phyloP scores from a whole-genome alignment of 2,113 vertebrate species.

The Salminus brasiliensis region DNA sequence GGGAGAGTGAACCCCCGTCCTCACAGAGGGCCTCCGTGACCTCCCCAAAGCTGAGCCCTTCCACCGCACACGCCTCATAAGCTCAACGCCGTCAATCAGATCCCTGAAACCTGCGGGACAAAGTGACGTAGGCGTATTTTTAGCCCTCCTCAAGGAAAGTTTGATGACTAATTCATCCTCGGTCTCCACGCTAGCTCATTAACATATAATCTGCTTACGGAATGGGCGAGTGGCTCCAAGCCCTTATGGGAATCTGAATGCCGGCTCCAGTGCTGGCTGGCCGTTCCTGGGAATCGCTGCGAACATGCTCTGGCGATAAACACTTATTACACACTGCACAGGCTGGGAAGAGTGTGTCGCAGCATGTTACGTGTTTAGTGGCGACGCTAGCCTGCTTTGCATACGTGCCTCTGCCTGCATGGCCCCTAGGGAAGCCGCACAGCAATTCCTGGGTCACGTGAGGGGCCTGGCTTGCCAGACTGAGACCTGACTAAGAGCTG shows the following conservation, averaged over 20 bases:
- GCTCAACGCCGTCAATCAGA: too few species aligned
- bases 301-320: not conserved
- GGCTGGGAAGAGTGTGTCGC: not conserved
- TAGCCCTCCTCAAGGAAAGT: slow-evolving; percentile 6
- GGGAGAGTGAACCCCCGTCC: not conserved
- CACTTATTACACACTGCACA: not conserved
- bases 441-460: not conserved
- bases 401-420: not conserved
- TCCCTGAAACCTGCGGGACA: too few species aligned
- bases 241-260: not conserved
- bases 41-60: too few species aligned
- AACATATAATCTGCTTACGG: slow-evolving; percentile 15
- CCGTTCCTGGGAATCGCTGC: too few species aligned
- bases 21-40: not conserved
- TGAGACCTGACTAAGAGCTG: not conserved
- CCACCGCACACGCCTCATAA: too few species aligned
- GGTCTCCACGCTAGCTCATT: not conserved
- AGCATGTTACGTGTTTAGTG: not conserved
- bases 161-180: not conserved
- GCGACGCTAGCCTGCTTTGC: not conserved
- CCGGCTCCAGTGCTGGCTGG: too few species aligned
- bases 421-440: not conserved
- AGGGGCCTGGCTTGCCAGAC: not conserved
- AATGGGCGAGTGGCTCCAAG: slow-evolving; percentile 1
- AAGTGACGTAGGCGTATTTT: not conserved